phyloP scores from a whole-genome alignment of 2,113 vertebrate species.

The Chionis minor region DNA sequence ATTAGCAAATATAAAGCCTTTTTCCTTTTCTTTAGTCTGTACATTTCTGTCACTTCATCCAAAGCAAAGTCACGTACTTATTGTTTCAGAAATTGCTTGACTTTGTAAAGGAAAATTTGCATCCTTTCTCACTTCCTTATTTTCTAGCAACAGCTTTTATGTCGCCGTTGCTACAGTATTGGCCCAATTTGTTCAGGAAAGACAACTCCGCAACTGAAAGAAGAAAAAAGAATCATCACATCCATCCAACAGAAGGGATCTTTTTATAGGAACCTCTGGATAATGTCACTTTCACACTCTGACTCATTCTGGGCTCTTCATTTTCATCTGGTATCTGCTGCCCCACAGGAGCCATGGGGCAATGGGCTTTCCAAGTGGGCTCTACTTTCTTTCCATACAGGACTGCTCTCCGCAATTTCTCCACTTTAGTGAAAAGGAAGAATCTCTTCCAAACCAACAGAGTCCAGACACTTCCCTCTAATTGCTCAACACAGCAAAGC shows the following conservation, averaged over 20 bases:
- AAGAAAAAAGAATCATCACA: not conserved
- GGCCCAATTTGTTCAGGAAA: not conserved
- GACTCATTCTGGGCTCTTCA: not conserved
- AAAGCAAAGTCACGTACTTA: not conserved
- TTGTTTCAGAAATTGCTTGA: not conserved
- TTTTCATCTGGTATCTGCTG: not conserved
- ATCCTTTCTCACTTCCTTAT: not conserved
- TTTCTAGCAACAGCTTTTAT: not conserved
- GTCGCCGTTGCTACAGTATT: rapidly evolving
- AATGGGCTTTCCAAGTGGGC: not conserved
- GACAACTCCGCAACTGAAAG: not conserved
- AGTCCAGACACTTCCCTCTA: not conserved
- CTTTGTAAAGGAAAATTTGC: not conserved
- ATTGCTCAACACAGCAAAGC: not conserved
- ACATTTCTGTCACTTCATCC: not conserved
- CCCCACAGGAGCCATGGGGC: not conserved
- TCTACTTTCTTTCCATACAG: not conserved
- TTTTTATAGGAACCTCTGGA: not conserved
- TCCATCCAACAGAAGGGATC: not conserved
- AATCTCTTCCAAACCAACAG: not conserved
- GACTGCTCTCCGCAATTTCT: not conserved
- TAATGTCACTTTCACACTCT: rapidly evolving
- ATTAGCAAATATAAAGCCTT: not conserved
- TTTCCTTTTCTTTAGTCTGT: not conserved
- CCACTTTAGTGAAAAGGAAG: not conserved